Conservation (phyloP, 2,113 vertebrate species). For the Atherinomorus stipes region DNA sequence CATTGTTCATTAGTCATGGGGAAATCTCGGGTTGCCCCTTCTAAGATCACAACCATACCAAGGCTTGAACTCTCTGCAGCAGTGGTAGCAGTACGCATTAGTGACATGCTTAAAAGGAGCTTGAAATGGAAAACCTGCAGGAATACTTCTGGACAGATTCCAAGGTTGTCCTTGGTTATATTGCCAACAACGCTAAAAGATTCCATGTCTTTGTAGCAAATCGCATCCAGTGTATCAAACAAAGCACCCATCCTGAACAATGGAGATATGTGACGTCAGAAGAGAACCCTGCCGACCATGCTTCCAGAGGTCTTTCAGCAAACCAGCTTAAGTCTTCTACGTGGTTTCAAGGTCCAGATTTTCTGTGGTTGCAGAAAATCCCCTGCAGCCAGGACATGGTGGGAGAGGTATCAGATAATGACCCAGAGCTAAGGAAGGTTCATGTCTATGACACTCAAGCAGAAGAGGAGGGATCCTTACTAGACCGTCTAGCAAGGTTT, state of each 20-base stretch:
- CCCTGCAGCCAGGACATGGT: not conserved
- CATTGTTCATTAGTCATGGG: not conserved
- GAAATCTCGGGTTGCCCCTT: not conserved
- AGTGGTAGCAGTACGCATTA: too few relatives aligned
- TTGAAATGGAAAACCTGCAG: too few relatives aligned
- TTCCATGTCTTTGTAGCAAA: too few relatives aligned
- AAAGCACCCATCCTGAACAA: too few relatives aligned
- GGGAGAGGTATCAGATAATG: not conserved
- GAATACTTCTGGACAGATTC: not conserved
- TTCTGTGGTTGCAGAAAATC: not conserved
- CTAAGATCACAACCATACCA: too few relatives aligned
- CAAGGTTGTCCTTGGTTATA: not conserved
- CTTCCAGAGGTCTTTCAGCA: conserved; percentile 2
- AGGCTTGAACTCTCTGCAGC: too few relatives aligned
- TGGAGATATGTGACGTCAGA: too few relatives aligned
- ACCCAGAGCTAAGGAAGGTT: not conserved
- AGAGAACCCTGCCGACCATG: too few relatives aligned
- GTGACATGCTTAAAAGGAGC: too few relatives aligned
- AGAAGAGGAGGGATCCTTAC: not conserved
- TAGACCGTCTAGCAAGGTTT: not conserved
- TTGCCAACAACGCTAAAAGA: not conserved
- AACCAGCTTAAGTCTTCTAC: not conserved
- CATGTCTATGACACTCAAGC: not conserved
- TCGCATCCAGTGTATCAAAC: too few relatives aligned
- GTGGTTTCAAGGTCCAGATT: not conserved